Percentiles rank a stretch among this genome's conserved stretches.
Evolutionary conservation across 2,888 invertebrate genomes (phyloP).

Genomic region (Eilema depressum): DNA sequence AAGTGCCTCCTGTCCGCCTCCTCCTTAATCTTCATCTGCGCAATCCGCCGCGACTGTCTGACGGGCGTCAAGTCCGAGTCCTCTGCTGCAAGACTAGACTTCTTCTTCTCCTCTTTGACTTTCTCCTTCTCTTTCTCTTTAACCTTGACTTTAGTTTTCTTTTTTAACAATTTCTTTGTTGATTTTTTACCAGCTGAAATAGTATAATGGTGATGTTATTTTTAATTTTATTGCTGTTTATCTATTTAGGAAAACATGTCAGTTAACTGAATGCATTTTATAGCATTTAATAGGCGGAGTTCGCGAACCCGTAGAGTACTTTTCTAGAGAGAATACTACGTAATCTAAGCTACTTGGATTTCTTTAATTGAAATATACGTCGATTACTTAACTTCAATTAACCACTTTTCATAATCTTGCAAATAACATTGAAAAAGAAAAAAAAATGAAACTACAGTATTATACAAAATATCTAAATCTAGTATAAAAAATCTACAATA

Average conservation of each 20-base stretch:
- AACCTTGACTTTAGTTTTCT: constrained; percentile 53
- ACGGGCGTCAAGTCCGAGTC: constrained; percentile 86
- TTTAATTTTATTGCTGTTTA: neutral
- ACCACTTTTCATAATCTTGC: too few species aligned
- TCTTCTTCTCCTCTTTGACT: constrained; percentile 49
- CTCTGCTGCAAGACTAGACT: constrained; percentile 45
- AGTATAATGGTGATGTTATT: neutral
- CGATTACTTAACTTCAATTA: neutral
- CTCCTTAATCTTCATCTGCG: constrained; percentile 95
- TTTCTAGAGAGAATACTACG: neutral
- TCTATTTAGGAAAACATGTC: neutral
- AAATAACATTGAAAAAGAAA: neutral
- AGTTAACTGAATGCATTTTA: too few species aligned
- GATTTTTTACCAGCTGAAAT: constrained; percentile 75
- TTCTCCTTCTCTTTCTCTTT: constrained; percentile 52
- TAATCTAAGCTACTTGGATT: neutral
- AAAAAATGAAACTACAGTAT: too few species aligned
- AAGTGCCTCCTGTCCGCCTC: constrained; percentile 92
- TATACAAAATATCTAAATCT: too few species aligned
- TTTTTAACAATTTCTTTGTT: constrained; percentile 71
- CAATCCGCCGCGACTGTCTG: constrained; percentile 94
- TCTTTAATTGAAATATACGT: neutral
- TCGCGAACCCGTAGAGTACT: neutral
- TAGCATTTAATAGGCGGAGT: too few species aligned
- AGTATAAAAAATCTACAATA: constrained; percentile 45